Percentiles rank a stretch among this genome's conserved stretches.
These are phyloP conservation scores for Plecturocebus donacophilus DNA, from an alignment of 2,113 vertebrate species.

Conservation along the genomic window DNA sequence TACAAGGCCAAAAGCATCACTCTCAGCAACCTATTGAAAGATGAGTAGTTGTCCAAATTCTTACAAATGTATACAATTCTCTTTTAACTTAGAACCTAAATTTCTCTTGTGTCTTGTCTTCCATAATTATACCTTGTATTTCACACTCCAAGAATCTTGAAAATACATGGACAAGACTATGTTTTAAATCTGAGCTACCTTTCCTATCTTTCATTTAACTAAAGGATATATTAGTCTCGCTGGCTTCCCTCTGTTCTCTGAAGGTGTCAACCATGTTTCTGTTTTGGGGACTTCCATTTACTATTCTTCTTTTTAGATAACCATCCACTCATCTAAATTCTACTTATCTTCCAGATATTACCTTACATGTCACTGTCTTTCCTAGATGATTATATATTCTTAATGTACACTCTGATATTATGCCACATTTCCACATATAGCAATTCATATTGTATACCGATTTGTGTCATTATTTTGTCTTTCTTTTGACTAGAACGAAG, in stretches of 20 bases:
- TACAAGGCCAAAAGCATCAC: accelerated
- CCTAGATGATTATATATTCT: neutral
- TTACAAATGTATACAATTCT: neutral
- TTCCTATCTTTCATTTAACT: constrained; percentile 17
- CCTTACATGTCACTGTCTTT: neutral
- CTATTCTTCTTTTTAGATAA: neutral
- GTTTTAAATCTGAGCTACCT: neutral
- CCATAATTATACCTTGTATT: neutral
- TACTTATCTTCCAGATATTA: neutral
- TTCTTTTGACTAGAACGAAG: neutral
- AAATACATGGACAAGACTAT: neutral
- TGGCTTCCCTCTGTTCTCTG: neutral
- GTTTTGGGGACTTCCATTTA: neutral
- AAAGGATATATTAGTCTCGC: neutral
- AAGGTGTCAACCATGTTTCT: neutral
- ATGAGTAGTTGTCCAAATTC: neutral
- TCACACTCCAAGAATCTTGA: neutral
- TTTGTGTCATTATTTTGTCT: neutral
- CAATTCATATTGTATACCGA: neutral
- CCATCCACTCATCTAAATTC: neutral
- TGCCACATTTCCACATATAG: neutral
- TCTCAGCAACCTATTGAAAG: neutral
- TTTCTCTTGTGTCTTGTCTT: neutral
- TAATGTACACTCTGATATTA: neutral
- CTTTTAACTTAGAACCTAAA: neutral